Base-by-base conservation (phyloP, 2,888 invertebrate genomes). In the Tuberolachnus salignus region DNA sequence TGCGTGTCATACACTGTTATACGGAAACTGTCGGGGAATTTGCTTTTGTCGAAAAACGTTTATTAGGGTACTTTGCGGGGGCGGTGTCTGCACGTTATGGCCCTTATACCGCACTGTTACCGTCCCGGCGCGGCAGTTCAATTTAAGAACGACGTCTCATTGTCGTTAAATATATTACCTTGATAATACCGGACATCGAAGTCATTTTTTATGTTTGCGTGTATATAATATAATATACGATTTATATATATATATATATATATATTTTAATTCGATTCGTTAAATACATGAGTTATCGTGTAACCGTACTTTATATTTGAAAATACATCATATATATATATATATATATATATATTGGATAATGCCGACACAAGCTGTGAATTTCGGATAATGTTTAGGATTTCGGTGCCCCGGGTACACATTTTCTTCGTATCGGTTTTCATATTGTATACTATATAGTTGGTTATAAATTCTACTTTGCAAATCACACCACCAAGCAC, bases 1-100 rank as follows among this genome's bases (percentile, higher is more conserved):
- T 42, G 51, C 73, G 42, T 73, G 73, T 73, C 73, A 53, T 63
- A 63, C 51, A 53, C 73, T 16, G 63, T 23, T 63, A n/a, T n/a
- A 42, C 63, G 11, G n/a, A 3, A 63, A 42, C 34, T 10, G 34
- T 42, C 51, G 42, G 61, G 34, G 34, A 61, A 61, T 72, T 72
- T 61, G 16, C 72, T 42, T 51, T 63, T n/a, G 51, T 73, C 61
- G 34, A 16, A 51, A 72, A 72, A 72, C 61, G 63, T 63, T 73
- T 73, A 73, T 63, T 63, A 14, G 21, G 63, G 63, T 73, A 53
- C 63, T 49, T 63, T 34, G 26, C 11, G 8, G 9, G 8, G n/a
- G 34, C 16, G 8, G 26, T 71, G 26, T 73, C 73, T 63, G 73
- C 51, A 73, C 73, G 51, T 73, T 73, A 63, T 51, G 63, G 51